Evolutionary conservation across 1,140 invertebrate species (phyloP), one percentile per base, ranked within the genome.

Genomic region (Zelostemma sp.): DNA sequence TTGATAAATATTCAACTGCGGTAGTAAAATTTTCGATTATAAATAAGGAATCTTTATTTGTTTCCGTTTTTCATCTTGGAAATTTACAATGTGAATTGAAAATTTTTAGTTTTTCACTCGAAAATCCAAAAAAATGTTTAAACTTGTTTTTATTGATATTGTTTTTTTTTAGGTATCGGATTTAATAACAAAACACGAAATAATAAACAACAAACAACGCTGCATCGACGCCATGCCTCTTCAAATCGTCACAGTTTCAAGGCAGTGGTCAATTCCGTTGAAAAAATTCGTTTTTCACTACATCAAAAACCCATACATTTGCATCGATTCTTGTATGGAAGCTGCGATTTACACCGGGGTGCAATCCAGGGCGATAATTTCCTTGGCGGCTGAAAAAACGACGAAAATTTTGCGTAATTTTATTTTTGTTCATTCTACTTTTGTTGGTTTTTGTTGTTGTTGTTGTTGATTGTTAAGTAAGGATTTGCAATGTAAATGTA

Each of bases 241-340:
- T 3, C 83, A 86, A 71, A 74, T 82, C 5, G 76, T 84, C 25
- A 25, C 71, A 5, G 76, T 77, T 17, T 73, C 72, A 8, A 62
- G 73, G 40, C 33, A 76, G 9, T 86, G 82, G 77, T 79, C 79
- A 6, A 1, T 40, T n/a, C 5, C 47, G 0, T 11, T 85, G 5
- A 73, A 71, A 48, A 73, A 56, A 25, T 76, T 85, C 31, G 57
- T 73, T 6, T 33, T 62, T 0, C 18, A 49, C 6, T 70, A 70
- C 25, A 68, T 82, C 31, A 19, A 68, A 15, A 60, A 79, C 68
- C 79, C 81, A 1, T 82, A 75, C 12, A 75, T 82, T 47, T 85
- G 80, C 47, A 82, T 86, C 40, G 73, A 79, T 33, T 85, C 83
- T 16, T 85, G 76, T 47, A 62, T 82, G 18, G 85, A 86, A 79